Evolutionary conservation across 2,113 vertebrate species (phyloP).

Genomic region (Phylloscopus trochiloides): DNA sequence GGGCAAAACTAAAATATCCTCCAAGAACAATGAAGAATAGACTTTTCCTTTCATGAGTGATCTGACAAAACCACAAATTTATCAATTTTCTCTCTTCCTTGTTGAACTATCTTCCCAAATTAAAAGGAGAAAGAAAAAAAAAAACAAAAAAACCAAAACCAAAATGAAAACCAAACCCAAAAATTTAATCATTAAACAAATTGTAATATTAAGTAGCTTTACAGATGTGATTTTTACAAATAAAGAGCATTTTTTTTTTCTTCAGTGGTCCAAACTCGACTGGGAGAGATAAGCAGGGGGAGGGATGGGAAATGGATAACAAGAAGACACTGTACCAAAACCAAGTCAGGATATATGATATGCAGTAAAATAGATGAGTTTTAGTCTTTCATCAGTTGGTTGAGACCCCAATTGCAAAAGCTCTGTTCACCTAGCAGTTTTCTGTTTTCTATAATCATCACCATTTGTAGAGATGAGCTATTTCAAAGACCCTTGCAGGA

Average conservation of each 20-base stretch:
- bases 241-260: background rate
- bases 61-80: background rate
- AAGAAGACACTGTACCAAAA: accelerated
- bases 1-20: background rate
- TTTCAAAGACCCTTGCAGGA: background rate
- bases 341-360: background rate
- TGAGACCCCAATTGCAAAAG: background rate
- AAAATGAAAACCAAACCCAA: background rate
- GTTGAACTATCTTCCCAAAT: background rate
- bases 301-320: accelerated
- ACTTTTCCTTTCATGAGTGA: background rate
- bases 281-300: accelerated
- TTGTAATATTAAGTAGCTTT: background rate
- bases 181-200: background rate
- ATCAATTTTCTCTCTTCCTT: background rate
- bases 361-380: background rate
- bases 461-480: background rate
- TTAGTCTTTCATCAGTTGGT: background rate
- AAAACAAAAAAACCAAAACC: too few species aligned
- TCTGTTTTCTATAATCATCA: background rate
- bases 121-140: background rate
- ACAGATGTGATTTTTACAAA: background rate
- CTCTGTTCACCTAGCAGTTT: background rate
- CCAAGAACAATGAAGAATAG: background rate
- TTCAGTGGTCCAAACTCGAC: accelerated